Base-by-base conservation (phyloP, 2,113 vertebrate genomes). In the Malurus elegans region DNA sequence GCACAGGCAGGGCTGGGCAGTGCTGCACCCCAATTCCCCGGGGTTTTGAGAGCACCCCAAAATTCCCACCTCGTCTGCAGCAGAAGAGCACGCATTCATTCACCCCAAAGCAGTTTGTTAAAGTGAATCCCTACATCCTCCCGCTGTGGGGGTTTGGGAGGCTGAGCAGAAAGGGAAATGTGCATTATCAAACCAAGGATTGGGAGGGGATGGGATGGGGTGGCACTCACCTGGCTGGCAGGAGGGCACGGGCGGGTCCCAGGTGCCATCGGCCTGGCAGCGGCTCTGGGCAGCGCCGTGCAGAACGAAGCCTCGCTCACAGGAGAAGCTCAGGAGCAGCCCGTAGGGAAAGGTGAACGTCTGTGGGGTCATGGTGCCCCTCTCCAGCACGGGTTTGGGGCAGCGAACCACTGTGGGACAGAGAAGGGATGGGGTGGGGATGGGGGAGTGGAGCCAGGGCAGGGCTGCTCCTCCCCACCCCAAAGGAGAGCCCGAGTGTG, bases 191-290 rank as follows among this genome's bases (percentile, higher is more conserved):
- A 60, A 18, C 2, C 15, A 12, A 9, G 24, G 29, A n/a, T 2
- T 2, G 60, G 60, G 26, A 14, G 79, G 51, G 40, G 44, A 5
- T 2, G 24, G 31, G 56, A 12, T 29, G 19, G 29, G 3, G 13
- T 13, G 18, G 18, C 2, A 95, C 97, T 87, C 86, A 98, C 97
- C 92, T 51, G 94, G 97, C 65, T 15, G 78, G 74, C 97, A 97
- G 71, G 85, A 10, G 17, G 97, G 97, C 54, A 97, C 5, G 4
- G 96, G 75, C 1, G 97, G 96, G 20, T 28, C 10, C 97, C 97
- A 97, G 54, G 53, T 20, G 14, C 97, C 61, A 2, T 97, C 21
- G 3, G 92, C 86, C 31, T 2, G 62, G 60, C 97, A 97, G 19
- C 5, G 84, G 65, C 93, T 97, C 97, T 95, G 83, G 2, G 13